Base-by-base conservation (phyloP, 1,140 invertebrate genomes). In the Paramacrobiotus metropolitanus region DNA sequence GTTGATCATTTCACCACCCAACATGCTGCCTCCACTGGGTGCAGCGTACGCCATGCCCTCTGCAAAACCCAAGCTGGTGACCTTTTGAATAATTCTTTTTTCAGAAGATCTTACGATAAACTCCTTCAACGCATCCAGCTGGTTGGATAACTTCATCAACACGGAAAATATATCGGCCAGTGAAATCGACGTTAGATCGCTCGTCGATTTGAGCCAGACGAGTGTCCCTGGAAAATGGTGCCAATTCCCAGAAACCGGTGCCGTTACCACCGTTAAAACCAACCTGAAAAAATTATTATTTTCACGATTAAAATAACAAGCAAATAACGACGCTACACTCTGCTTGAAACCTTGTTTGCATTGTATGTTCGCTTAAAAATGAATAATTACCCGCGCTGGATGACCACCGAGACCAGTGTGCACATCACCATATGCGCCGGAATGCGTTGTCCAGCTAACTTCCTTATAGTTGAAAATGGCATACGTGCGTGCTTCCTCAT, bases 181-280 rank as follows among this genome's bases (percentile, higher is more conserved):
- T 80, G 24, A 20, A 55, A 24, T 55, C 48, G 4, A 55, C 24
- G 48, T 55, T 55, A 4, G 48, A 55, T 15, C 48, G 48, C 28
- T 55, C 48, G 48, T 55, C 48, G 59, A 93, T 74, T 73, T 90
- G 85, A 63, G 84, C 76, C 9, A 92, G 77, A 21, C 87, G 84
- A 29, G 86, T 82, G 30, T 79, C 77, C 73, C 92, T 88, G 48
- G 87, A 91, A 72, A 90, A 93, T 0, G 89, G 89, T 61, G 78
- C 80, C 70, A 92, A 92, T 72, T 91, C 86, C 71, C 83, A 91
- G 62, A 82, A 82, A 69, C 83, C 79, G 1, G 88, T 95, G 20
- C 86, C 89, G 69, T 95, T 95, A 61, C 90, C 90, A 60, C 84
- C 89, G 70, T 95, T 94, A 73, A 94, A 95, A 34, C 90, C 90